Percentiles rank a stretch among this genome's conserved stretches.
Evolutionary conservation across 2,113 vertebrate genomes (phyloP).

Genomic region (Oplegnathus fasciatus): DNA sequence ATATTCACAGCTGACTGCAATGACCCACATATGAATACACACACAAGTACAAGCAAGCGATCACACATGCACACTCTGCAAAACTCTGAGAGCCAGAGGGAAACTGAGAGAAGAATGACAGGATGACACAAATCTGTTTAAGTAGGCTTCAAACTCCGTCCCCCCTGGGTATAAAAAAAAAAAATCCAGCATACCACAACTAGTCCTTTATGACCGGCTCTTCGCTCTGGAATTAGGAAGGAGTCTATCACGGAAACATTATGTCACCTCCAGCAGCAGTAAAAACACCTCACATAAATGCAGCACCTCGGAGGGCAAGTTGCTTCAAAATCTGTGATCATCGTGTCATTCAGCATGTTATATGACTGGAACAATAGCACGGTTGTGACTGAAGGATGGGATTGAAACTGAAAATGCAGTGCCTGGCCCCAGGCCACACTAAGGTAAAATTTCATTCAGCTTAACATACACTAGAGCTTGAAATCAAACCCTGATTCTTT

Average conservation of each 20-base stretch:
- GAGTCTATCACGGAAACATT: constrained; percentile 60
- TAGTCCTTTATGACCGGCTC: constrained; percentile 26
- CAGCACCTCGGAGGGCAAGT: constrained; percentile 3
- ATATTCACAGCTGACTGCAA: constrained; percentile 47
- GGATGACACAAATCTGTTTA: constrained; percentile 63
- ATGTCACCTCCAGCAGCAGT: constrained; percentile 47
- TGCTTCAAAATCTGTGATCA: constrained; percentile 21
- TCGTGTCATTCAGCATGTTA: constrained; percentile 14
- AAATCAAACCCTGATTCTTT: neutral
- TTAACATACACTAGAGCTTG: neutral
- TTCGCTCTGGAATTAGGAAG: constrained; percentile 28
- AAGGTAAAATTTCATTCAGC: neutral
- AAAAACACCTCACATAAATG: constrained; percentile 19
- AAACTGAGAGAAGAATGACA: constrained; percentile 33
- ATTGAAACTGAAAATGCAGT: constrained; percentile 9
- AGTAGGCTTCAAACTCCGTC: constrained; percentile 43
- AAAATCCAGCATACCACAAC: constrained; percentile 27
- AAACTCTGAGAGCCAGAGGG: constrained; percentile 24
- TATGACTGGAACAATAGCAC: constrained; percentile 28
- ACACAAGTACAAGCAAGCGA: neutral
- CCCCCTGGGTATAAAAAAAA: neutral
- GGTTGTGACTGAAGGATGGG: neutral
- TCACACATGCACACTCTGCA: neutral
- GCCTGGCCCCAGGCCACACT: neutral
- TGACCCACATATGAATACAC: constrained; percentile 22